Evolutionary conservation across 1,140 invertebrate species (phyloP).

Genomic region (Carcinoscorpius rotundicauda): DNA sequence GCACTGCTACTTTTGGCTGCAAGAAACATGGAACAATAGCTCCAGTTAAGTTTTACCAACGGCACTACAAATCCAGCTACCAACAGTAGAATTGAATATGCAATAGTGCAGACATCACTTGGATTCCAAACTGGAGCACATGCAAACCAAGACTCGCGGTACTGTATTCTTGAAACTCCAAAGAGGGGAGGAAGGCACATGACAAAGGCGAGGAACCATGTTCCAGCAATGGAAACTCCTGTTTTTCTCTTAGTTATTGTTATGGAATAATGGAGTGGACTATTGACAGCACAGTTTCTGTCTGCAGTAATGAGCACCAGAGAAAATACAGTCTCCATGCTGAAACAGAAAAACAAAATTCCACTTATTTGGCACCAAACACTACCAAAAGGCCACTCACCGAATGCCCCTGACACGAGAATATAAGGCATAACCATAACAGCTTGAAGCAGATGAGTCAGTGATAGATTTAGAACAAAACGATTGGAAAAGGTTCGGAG

Average conservation of each 20-base stretch:
- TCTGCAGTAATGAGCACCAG: slow-evolving; percentile 70
- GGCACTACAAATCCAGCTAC: slow-evolving; percentile 49
- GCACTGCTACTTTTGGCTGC: slow-evolving; percentile 55
- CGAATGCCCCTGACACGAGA: slow-evolving; percentile 31
- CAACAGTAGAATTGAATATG: slow-evolving; percentile 8
- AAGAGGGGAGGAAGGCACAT: slow-evolving; percentile 11
- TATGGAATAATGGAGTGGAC: slow-evolving; percentile 65
- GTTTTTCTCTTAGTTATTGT: slow-evolving; percentile 58
- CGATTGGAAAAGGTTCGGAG: slow-evolving; percentile 49
- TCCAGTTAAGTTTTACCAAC: slow-evolving; percentile 50
- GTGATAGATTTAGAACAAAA: slow-evolving; percentile 53
- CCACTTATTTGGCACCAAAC: slow-evolving; percentile 39
- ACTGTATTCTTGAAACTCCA: slow-evolving; percentile 3
- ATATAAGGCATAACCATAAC: slow-evolving; percentile 45
- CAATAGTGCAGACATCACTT: slow-evolving; percentile 7
- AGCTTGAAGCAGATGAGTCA: slow-evolving; percentile 49
- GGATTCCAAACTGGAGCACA: slow-evolving; percentile 19
- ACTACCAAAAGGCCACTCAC: slow-evolving; percentile 30
- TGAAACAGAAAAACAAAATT: slow-evolving; percentile 39
- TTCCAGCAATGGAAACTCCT: slow-evolving; percentile 48
- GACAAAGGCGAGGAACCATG: slow-evolving; percentile 12
- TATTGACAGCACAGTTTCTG: slow-evolving; percentile 73
- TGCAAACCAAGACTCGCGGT: slow-evolving; percentile 15
- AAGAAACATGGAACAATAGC: slow-evolving; percentile 55
- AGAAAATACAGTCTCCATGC: slow-evolving; percentile 48